Conservation (phyloP, 1,140 invertebrate genomes). For the Oppia nitens region DNA sequence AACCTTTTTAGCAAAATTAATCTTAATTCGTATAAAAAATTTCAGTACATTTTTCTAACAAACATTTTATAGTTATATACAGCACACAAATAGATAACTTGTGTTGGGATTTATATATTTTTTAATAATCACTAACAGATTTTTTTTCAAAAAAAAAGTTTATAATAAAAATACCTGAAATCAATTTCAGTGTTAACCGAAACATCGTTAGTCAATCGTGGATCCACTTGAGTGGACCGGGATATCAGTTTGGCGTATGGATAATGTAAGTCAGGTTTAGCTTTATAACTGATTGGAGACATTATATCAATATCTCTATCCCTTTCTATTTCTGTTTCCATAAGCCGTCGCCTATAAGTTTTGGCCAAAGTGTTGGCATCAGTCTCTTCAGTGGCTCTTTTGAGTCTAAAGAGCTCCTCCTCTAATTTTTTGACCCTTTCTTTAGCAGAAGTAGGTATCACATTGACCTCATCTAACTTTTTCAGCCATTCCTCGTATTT, state of each 20-base stretch:
- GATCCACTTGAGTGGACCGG: background rate
- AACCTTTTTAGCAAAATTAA: too few relatives aligned
- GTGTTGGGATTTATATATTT: too few relatives aligned
- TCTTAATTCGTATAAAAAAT: too few relatives aligned
- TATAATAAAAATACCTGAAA: background rate
- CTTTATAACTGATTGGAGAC: background rate
- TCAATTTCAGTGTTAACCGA: background rate
- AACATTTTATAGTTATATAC: too few relatives aligned
- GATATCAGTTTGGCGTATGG: background rate
- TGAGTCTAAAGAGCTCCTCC: background rate
- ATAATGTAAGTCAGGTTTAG: background rate
- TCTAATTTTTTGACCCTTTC: background rate
- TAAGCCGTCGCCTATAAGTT: background rate
- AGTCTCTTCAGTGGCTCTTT: background rate
- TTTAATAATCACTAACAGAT: too few relatives aligned
- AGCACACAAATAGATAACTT: too few relatives aligned
- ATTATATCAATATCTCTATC: background rate
- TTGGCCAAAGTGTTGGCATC: background rate
- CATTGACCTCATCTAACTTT: background rate
- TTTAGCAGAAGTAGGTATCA: background rate
- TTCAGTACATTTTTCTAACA: too few relatives aligned
- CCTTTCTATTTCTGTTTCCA: too few relatives aligned
- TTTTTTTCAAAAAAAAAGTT: background rate
- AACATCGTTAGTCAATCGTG: background rate
- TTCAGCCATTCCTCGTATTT: background rate